Conservation (phyloP, 2,797 vertebrate genomes). For the Okamejei kenojei region DNA sequence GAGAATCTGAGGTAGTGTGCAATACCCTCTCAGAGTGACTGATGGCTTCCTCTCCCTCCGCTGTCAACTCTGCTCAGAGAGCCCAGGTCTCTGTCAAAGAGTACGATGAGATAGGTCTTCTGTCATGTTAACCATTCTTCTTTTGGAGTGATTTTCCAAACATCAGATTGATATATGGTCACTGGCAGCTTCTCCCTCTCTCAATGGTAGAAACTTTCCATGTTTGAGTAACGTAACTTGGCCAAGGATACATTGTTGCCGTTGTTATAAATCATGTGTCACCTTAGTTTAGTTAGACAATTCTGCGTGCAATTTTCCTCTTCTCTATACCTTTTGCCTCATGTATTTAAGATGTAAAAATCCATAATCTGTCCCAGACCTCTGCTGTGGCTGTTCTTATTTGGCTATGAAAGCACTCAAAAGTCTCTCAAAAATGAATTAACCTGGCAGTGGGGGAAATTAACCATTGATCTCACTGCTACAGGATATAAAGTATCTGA, state of each 20-base stretch:
- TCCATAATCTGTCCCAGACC: not conserved
- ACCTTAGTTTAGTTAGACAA: not conserved
- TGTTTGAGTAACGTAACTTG: not conserved
- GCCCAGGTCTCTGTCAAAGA: not conserved
- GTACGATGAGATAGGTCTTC: too few species aligned
- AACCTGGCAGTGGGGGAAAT: not conserved
- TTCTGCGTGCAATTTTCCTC: not conserved
- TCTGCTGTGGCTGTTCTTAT: not conserved
- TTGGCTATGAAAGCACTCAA: not conserved
- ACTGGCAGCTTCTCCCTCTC: not conserved
- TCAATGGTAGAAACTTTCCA: not conserved
- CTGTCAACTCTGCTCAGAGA: not conserved
- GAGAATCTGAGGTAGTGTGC: not conserved
- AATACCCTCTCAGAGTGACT: not conserved
- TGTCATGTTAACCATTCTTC: not conserved
- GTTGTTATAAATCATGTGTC: not conserved
- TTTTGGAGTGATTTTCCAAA: not conserved
- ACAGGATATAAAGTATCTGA: not conserved
- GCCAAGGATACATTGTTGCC: not conserved
- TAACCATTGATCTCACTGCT: not conserved
- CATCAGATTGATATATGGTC: not conserved
- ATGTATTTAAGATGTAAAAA: not conserved
- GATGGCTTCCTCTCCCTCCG: not conserved
- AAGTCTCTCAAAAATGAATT: not conserved
- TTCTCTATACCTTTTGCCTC: not conserved